A percentile compares a stretch with the other conserved stretches of the same genome.
Conservation (phyloP, 2,797 vertebrate genomes). For the Streptopelia turtur region DNA sequence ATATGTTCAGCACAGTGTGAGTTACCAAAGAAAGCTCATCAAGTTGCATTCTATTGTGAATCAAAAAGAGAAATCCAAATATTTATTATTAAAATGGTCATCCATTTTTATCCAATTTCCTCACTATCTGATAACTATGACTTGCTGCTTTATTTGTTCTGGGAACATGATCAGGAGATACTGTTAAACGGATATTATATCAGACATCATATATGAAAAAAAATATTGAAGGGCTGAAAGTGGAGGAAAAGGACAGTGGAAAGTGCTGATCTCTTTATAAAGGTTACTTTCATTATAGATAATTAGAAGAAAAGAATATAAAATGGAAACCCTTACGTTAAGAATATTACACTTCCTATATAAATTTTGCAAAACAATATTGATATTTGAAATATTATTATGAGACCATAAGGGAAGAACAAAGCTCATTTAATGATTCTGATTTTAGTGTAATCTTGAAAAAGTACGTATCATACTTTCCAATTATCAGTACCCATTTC, state of each 20-base stretch:
- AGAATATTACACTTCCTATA: background rate
- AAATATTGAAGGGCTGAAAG: background rate
- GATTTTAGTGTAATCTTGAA: background rate
- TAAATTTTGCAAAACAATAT: background rate
- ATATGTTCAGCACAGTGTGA: background rate
- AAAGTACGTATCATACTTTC: background rate
- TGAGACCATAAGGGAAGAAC: background rate
- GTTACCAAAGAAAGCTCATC: background rate
- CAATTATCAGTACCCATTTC: background rate
- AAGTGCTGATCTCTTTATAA: background rate
- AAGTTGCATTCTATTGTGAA: background rate
- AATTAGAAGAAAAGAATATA: background rate
- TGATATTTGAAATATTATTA: background rate
- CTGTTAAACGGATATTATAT: constrained; percentile 8
- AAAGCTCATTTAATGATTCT: background rate
- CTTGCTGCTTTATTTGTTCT: background rate
- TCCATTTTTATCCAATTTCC: constrained; percentile 15
- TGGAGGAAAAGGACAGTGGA: background rate
- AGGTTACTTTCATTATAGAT: background rate
- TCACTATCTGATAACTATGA: background rate
- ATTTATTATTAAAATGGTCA: constrained; percentile 14
- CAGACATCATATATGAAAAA: background rate
- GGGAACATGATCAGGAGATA: background rate
- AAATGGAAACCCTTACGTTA: background rate
- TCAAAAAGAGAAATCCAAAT: background rate